A percentile compares a stretch with the other conserved stretches of the same genome.
These are phyloP conservation scores for Cylloceria caligata DNA, from an alignment of 2,888 invertebrate genomes.

Conservation along the genomic window DNA sequence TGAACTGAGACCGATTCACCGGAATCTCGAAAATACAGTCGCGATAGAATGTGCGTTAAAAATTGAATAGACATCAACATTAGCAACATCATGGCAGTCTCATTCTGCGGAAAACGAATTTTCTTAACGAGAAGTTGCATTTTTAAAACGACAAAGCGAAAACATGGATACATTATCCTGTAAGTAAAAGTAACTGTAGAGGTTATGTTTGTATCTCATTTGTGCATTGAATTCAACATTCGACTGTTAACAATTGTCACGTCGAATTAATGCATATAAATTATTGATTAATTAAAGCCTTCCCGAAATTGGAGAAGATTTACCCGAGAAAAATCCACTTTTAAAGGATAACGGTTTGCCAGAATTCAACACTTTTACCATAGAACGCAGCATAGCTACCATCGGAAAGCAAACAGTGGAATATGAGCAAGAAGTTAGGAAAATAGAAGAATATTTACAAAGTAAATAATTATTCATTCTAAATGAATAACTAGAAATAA, in stretches of 20 bases:
- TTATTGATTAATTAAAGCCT: conserved; percentile 84
- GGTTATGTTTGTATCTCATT: conserved; percentile 70
- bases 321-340: conserved; percentile 90
- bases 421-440: conserved; percentile 91
- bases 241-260: conserved; percentile 14
- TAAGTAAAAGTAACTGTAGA: conserved; percentile 85
- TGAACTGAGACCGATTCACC: not conserved
- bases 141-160: conserved; percentile 83
- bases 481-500: not conserved
- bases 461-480: conserved; percentile 74
- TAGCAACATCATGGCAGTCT: conserved; percentile 80
- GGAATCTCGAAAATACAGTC: not conserved
- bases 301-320: conserved; percentile 94
- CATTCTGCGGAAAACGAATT: conserved; percentile 81
- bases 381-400: conserved; percentile 94
- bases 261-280: conserved; percentile 44
- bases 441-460: conserved; percentile 88
- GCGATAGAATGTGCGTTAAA: conserved; percentile 36
- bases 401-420: conserved; percentile 93
- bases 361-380: conserved; percentile 92
- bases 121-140: conserved; percentile 77
- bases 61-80: conserved; percentile 20
- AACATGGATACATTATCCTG: conserved; percentile 89
- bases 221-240: not conserved
- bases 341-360: conserved; percentile 91